Percentiles rank a stretch among this genome's conserved stretches.
These are phyloP conservation scores for Scrobipalpa atriplicella DNA, from an alignment of 2,888 invertebrate species.

Conservation along the genomic window DNA sequence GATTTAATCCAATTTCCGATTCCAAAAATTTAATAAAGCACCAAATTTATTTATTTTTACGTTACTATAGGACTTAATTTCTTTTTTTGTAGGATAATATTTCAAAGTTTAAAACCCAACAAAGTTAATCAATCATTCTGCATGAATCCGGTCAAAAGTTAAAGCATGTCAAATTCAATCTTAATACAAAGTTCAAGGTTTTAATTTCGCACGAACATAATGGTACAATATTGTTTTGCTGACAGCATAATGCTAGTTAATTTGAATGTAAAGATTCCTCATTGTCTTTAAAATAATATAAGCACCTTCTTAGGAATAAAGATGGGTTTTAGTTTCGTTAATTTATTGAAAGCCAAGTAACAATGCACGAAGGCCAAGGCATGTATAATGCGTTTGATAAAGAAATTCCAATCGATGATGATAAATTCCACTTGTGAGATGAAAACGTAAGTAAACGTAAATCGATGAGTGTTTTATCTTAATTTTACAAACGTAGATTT, in stretches of 20 bases:
- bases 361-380: background rate
- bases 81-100: too few species aligned
- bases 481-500: background rate
- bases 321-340: too few species aligned
- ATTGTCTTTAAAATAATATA: background rate
- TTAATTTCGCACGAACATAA: conserved; percentile 1
- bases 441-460: background rate
- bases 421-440: background rate
- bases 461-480: background rate
- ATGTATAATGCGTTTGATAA: background rate
- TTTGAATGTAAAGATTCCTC: background rate
- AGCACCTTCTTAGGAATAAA: too few species aligned
- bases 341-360: background rate
- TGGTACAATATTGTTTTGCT: conserved; percentile 4
- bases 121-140: background rate
- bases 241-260: background rate
- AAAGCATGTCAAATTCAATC: conserved; percentile 2
- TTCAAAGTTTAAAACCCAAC: background rate
- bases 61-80: background rate
- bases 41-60: background rate
- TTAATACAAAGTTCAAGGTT: background rate
- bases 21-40: background rate
- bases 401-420: conserved; percentile 1
- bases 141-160: background rate
- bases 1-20: background rate